phyloP scores from a whole-genome alignment of 2,888 invertebrate species.

The Xanthostigma xanthostigma region DNA sequence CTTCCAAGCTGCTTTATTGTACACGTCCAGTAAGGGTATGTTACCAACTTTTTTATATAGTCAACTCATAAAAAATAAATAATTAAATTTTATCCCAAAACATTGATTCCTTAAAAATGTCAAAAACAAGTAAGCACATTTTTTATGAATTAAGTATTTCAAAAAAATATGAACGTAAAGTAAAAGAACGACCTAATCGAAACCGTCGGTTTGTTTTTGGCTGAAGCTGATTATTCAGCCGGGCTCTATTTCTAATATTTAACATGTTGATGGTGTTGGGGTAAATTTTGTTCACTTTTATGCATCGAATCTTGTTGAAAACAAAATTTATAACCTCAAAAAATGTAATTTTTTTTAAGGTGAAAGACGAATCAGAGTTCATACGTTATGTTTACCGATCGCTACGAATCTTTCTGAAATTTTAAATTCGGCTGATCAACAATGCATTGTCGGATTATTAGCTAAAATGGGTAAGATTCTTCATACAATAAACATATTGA shows the following conservation, averaged over 20 bases:
- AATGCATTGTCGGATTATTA: constrained; percentile 80
- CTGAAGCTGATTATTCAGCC: no score
- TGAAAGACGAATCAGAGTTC: constrained; percentile 92
- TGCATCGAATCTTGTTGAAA: not conserved
- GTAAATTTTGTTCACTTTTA: not conserved
- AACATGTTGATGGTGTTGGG: not conserved
- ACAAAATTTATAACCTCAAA: not conserved
- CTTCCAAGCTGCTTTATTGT: constrained; percentile 94
- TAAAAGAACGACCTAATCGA: no score
- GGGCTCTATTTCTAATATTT: no score
- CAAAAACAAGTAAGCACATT: no score
- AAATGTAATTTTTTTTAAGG: constrained; percentile 32
- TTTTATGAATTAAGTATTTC: no score
- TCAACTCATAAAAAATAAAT: no score
- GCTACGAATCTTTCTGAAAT: constrained; percentile 73
- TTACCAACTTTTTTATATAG: not conserved
- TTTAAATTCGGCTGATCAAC: constrained; percentile 80
- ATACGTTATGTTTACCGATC: constrained; percentile 90
- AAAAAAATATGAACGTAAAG: no score
- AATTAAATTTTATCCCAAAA: no score
- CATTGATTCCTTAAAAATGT: no score
- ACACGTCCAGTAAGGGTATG: constrained; percentile 80
- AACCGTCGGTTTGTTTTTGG: no score
- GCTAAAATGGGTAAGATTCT: constrained; percentile 78
- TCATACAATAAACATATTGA: not conserved